These are phyloP conservation scores for Leptobrachium leishanense DNA, from an alignment of 2,113 vertebrate species.

Conservation along the genomic window DNA sequence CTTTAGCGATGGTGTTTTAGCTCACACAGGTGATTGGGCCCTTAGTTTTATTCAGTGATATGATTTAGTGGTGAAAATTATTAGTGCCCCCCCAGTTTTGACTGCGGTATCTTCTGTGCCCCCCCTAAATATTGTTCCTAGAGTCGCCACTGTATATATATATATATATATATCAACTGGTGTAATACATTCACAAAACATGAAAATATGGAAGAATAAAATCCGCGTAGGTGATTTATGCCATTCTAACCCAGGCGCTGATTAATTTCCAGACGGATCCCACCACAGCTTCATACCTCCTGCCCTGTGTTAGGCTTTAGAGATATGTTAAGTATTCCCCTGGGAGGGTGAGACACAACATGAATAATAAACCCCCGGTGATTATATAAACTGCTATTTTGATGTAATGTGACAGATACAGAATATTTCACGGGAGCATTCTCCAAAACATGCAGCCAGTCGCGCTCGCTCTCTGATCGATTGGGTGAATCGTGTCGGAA, in stretches of 20 bases:
- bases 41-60: too few relatives aligned
- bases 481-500: neutral
- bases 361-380: slow-evolving; percentile 19
- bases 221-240: neutral
- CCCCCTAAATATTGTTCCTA: too few relatives aligned
- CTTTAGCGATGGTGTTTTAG: too few relatives aligned
- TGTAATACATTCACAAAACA: too few relatives aligned
- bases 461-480: neutral
- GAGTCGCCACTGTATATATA: too few relatives aligned
- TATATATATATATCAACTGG: too few relatives aligned
- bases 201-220: neutral
- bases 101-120: too few relatives aligned
- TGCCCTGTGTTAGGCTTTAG: neutral
- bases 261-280: neutral
- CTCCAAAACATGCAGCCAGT: neutral
- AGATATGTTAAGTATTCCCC: slow-evolving; percentile 8
- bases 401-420: slow-evolving; percentile 24
- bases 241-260: neutral
- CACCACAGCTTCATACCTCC: neutral
- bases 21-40: too few relatives aligned
- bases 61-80: too few relatives aligned
- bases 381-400: slow-evolving; percentile 20
- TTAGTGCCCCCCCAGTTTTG: too few relatives aligned
- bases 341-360: slow-evolving; percentile 14
- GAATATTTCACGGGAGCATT: neutral